Evolutionary conservation across 1,140 invertebrate genomes (phyloP).

Genomic region (Cyphomyrmex costatus): DNA sequence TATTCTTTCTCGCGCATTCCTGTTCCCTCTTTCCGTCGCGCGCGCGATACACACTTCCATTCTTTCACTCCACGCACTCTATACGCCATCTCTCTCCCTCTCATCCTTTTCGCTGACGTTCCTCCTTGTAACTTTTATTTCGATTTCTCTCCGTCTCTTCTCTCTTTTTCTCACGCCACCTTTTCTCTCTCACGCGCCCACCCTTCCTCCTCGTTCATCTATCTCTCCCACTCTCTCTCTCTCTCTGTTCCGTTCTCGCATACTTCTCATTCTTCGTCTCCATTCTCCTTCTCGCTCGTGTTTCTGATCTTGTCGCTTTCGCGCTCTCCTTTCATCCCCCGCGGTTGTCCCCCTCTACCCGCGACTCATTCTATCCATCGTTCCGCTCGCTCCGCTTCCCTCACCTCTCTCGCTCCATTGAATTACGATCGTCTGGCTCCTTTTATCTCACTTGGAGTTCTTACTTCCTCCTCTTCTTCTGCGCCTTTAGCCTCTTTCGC

Average conservation of each 20-base stretch:
- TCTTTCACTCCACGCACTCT: slow-evolving; percentile 35
- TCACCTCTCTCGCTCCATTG: slow-evolving; percentile 72
- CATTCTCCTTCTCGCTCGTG: slow-evolving; percentile 67
- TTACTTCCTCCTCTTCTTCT: slow-evolving; percentile 56
- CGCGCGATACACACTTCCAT: slow-evolving; percentile 29
- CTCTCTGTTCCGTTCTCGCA: slow-evolving; percentile 54
- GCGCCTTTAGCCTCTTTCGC: slow-evolving; percentile 31
- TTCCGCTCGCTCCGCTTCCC: slow-evolving; percentile 48
- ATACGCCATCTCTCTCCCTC: not conserved
- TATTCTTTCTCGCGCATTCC: slow-evolving; percentile 52
- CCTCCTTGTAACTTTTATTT: slow-evolving; percentile 38
- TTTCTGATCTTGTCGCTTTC: slow-evolving; percentile 63
- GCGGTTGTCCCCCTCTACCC: slow-evolving; percentile 48
- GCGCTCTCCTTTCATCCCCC: slow-evolving; percentile 64
- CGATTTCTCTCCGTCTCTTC: slow-evolving; percentile 16
- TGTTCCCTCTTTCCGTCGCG: slow-evolving; percentile 45
- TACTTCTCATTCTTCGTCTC: slow-evolving; percentile 42
- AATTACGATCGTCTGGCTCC: slow-evolving; percentile 51
- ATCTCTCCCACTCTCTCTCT: slow-evolving; percentile 10
- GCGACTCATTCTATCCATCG: not conserved
- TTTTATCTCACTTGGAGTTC: slow-evolving; percentile 55
- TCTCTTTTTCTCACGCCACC: slow-evolving; percentile 19
- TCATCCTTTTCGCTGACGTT: not conserved
- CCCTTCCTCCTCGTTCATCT: slow-evolving; percentile 43
- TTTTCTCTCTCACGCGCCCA: slow-evolving; percentile 13